Evolutionary conservation across 2,113 vertebrate genomes (phyloP).

Genomic region (Tragulus kanchil): DNA sequence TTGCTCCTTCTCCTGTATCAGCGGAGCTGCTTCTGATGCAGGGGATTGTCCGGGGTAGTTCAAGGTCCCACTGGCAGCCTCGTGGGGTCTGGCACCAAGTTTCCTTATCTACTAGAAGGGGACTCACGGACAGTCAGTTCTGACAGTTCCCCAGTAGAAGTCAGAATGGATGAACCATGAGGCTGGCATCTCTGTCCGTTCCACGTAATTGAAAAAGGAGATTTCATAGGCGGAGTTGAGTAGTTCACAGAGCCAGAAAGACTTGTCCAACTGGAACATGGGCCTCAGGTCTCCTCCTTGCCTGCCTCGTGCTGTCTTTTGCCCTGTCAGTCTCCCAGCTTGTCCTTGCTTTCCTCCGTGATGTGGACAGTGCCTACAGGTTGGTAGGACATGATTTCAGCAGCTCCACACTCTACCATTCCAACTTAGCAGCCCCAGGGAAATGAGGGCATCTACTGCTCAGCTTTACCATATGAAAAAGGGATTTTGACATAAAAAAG

Average conservation of each 20-base stretch:
- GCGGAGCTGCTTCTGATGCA: background rate
- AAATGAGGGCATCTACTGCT: background rate
- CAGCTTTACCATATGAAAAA: background rate
- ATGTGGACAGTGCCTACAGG: background rate
- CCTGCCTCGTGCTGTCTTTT: background rate
- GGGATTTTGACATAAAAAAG: background rate
- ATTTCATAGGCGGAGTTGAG: background rate
- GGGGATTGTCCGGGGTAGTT: background rate
- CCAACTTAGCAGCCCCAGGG: background rate
- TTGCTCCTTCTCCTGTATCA: background rate
- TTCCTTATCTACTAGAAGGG: background rate
- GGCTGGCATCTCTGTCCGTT: background rate
- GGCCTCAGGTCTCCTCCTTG: background rate
- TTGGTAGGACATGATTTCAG: background rate
- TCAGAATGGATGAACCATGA: background rate
- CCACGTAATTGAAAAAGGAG: background rate
- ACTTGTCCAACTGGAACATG: background rate
- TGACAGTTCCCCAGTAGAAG: background rate
- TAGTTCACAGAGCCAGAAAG: conserved; percentile 14
- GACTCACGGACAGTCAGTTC: background rate
- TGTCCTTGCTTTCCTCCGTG: background rate
- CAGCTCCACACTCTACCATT: background rate
- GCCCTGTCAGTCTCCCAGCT: background rate
- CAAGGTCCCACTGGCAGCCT: background rate
- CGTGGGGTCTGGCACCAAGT: background rate